Evolutionary conservation across 1,140 invertebrate genomes (phyloP).

Genomic region (Octopus sinensis): DNA sequence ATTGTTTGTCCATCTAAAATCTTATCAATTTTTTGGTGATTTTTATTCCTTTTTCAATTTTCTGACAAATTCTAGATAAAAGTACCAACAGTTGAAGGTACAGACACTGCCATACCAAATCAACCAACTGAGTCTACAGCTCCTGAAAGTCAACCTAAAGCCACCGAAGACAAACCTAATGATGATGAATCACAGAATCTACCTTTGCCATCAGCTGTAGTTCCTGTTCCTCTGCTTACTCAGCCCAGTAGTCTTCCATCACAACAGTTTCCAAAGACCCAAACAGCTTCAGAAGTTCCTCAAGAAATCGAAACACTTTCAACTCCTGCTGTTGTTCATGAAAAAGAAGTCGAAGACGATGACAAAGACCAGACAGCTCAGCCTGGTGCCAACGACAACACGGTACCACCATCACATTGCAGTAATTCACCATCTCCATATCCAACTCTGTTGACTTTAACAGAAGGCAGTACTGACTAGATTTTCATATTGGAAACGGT

Average conservation of each 20-base stretch:
- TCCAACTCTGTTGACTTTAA: not conserved
- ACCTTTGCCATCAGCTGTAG: not conserved
- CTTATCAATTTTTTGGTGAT: not conserved
- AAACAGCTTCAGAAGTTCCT: not conserved
- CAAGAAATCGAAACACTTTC: not conserved
- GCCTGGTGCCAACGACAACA: not conserved
- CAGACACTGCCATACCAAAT: not conserved
- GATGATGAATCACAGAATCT: not conserved
- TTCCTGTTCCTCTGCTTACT: not conserved
- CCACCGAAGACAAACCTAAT: not conserved
- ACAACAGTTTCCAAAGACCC: not conserved
- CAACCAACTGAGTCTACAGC: not conserved
- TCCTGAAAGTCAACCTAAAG: not conserved
- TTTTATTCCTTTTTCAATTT: not conserved
- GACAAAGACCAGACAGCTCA: not conserved
- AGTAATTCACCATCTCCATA: not conserved
- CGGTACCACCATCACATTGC: too few species aligned
- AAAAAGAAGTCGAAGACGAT: not conserved
- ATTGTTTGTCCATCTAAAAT: not conserved
- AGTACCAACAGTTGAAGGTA: not conserved
- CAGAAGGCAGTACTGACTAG: not conserved
- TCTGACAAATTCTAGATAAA: not conserved
- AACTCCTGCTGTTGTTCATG: not conserved
- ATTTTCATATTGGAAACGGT: too few species aligned
- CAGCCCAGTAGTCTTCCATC: not conserved